Conservation (phyloP, 2,888 invertebrate genomes). For the Callimorpha dominula region DNA sequence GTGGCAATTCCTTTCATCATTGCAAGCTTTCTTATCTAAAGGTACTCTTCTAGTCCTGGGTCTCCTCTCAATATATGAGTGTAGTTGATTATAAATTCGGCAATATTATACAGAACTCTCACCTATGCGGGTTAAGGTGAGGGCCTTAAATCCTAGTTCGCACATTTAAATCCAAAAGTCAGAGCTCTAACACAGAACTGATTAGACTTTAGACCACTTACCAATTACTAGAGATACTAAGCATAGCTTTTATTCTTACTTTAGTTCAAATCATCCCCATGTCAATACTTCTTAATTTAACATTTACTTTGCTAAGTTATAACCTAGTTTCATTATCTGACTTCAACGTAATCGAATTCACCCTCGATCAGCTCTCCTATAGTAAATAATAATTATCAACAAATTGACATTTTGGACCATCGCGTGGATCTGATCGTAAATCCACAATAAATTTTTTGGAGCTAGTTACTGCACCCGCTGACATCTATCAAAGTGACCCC, state of each 20-base stretch:
- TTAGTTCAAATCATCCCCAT: background rate
- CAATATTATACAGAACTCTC: background rate
- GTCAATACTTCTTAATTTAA: background rate
- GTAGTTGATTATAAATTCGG: background rate
- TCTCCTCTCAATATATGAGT: background rate
- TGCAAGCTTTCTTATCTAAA: background rate
- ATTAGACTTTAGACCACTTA: background rate
- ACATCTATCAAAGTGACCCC: conserved; percentile 36
- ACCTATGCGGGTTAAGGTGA: background rate
- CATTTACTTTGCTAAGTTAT: background rate
- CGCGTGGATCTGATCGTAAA: conserved; percentile 10
- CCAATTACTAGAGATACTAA: background rate
- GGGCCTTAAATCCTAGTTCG: background rate
- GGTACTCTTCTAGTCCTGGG: background rate
- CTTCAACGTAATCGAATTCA: background rate
- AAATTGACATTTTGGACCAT: conserved; percentile 8
- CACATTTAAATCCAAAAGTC: background rate
- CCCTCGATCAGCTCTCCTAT: background rate
- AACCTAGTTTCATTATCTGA: background rate
- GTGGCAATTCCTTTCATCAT: background rate
- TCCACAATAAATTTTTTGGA: conserved; percentile 21
- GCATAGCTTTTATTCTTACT: background rate
- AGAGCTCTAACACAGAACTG: background rate
- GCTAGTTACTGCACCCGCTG: conserved; percentile 39
- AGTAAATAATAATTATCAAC: conserved; percentile 8